A percentile compares a stretch with the other conserved stretches of the same genome.
phyloP scores from a whole-genome alignment of 2,797 vertebrate species.

The Austrolebias charrua region DNA sequence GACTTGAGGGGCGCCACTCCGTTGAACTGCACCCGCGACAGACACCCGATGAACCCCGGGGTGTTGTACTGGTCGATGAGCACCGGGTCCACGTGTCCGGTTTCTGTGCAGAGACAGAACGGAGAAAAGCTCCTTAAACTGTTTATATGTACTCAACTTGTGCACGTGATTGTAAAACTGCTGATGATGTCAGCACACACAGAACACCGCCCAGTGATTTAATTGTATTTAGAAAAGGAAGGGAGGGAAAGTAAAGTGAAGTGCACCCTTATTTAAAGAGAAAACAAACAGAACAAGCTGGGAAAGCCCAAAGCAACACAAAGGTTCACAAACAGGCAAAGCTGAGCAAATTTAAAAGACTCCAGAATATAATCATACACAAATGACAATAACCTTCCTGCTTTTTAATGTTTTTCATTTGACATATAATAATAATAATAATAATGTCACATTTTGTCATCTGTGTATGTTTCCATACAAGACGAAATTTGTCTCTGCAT shows the following conservation, averaged over 20 bases:
- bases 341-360: too few species aligned
- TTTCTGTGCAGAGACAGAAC: conserved; percentile 79
- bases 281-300: not conserved
- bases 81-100: conserved; percentile 88
- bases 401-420: too few species aligned
- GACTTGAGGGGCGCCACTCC: conserved; percentile 90
- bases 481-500: too few species aligned
- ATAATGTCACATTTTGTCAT: too few species aligned
- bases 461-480: too few species aligned
- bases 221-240: not conserved
- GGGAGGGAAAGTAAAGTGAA: not conserved
- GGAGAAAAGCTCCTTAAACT: conserved; percentile 4
- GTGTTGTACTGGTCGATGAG: conserved; percentile 92
- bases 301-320: too few species aligned
- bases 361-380: too few species aligned
- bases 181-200: not conserved
- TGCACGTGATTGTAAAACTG: not conserved
- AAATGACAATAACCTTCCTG: too few species aligned
- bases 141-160: not conserved
- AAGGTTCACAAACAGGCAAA: too few species aligned
- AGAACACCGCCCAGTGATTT: not conserved
- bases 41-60: conserved; percentile 93
- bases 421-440: too few species aligned
- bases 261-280: not conserved
- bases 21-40: conserved; percentile 96